phyloP scores from a whole-genome alignment of 2,888 invertebrate genomes.

The Aplocera efformata region DNA sequence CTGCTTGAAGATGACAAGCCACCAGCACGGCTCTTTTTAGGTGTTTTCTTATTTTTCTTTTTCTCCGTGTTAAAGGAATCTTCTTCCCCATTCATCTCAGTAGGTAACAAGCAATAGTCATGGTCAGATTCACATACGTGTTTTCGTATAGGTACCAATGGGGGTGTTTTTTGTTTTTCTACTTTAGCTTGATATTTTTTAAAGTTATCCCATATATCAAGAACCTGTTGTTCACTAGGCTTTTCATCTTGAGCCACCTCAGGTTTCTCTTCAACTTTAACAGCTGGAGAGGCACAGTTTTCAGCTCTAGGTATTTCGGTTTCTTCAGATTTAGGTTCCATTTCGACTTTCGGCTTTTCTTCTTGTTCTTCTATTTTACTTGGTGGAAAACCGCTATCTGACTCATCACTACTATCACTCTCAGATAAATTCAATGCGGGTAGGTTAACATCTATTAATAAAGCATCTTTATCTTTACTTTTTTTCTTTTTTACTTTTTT shows the following conservation, averaged over 20 bases:
- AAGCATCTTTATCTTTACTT: constrained; percentile 68
- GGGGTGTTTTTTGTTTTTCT: constrained; percentile 77
- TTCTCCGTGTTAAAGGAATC: constrained; percentile 59
- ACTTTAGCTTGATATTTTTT: constrained; percentile 86
- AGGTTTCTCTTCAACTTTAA: constrained; percentile 45
- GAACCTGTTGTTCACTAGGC: constrained; percentile 81
- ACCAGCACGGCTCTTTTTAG: constrained; percentile 69
- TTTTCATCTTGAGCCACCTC: constrained; percentile 64
- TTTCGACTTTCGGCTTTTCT: constrained; percentile 36
- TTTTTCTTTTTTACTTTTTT: constrained; percentile 75
- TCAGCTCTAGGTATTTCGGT: constrained; percentile 11
- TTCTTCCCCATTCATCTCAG: constrained; percentile 68
- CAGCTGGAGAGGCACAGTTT: constrained; percentile 11
- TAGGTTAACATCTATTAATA: constrained; percentile 80
- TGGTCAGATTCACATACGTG: constrained; percentile 86
- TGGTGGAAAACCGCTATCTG: constrained; percentile 56
- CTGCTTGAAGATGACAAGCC: constrained; percentile 85
- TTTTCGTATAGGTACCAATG: constrained; percentile 69
- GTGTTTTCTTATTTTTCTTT: constrained; percentile 75
- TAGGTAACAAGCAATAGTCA: constrained; percentile 85
- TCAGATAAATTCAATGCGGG: constrained; percentile 92
- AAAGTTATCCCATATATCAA: constrained; percentile 89
- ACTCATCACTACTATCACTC: constrained; percentile 89
- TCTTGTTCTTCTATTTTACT: constrained; percentile 43
- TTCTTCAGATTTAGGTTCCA: constrained; percentile 28